Conservation (phyloP, 2,113 vertebrate species). For the Herpetotheres cachinnans region DNA sequence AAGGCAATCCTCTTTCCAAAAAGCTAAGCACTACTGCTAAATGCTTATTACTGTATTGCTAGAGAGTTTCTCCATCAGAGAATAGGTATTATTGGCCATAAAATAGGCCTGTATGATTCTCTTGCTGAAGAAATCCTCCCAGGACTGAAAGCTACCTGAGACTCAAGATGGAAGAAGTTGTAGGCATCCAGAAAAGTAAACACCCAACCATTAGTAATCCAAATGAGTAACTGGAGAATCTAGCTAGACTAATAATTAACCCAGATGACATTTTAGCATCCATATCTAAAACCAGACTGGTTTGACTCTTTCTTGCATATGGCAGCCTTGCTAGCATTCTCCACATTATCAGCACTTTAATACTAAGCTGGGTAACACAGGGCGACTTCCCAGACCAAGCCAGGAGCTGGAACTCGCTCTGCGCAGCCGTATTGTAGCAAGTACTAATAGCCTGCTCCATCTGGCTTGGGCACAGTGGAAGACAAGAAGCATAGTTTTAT, state of each 20-base stretch:
- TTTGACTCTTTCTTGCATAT: background rate
- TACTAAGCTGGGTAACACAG: background rate
- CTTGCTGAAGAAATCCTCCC: background rate
- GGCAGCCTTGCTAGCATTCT: background rate
- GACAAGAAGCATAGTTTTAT: background rate
- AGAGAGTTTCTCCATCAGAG: background rate
- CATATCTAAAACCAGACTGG: background rate
- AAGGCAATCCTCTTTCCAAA: background rate
- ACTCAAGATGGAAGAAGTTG: background rate
- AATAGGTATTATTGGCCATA: background rate
- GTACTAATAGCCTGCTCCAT: background rate
- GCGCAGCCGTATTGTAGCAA: background rate
- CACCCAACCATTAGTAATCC: background rate
- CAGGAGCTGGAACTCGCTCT: background rate
- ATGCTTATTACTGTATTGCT: background rate
- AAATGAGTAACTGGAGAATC: conserved; percentile 16
- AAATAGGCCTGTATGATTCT: background rate
- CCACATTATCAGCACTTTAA: background rate
- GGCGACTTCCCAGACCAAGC: background rate
- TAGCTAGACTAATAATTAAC: background rate
- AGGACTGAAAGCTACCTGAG: background rate
- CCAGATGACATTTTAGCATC: background rate
- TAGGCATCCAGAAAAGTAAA: background rate
- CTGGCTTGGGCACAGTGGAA: background rate
- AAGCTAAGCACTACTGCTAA: background rate